Base-by-base conservation (phyloP, 1,140 invertebrate genomes). In the Lutraria rhynchaena region DNA sequence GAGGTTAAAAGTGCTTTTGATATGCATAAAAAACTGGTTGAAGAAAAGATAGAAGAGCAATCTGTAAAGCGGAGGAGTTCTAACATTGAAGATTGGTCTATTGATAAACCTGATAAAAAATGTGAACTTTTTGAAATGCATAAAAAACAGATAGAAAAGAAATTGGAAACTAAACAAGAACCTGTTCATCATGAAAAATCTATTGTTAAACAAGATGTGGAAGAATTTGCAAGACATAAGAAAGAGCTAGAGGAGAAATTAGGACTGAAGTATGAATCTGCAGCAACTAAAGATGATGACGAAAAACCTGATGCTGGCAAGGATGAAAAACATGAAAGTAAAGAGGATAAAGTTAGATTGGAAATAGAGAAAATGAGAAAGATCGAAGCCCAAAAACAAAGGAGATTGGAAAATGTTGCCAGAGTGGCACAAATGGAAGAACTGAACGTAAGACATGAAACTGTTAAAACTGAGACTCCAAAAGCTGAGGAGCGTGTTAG, bases 161-260 rank as follows among this genome's bases (percentile, higher is more conserved):
- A 49, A 67, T 31, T 67, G 19, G 63, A 67, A 44, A n/a, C 19
- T 0, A 67, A 67, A 49, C 63, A 29, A 13, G 63, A 67, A 15
- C 41, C 37, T 29, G 3, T 67, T 17, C 33, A 37, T 63, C 7
- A 49, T 22, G 63, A 67, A 3, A 67, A 67, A 49, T 19, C 41
- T 5, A 24, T 67, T 27, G 63, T 46, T 17, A 67, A 67, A 49
- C 69, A 71, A 67, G 63, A 67, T 35, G 63, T 57, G 24, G 24
- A 81, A 51, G 41, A 33, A 24, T 22, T 71, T 53, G 49, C 22
- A 80, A 70, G 33, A 7, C 55, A 70, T 35, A 80, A 49, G 27
- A 49, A 49, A 35, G n/a, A 46, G 71, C 51, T 58, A 49, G 46
- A 73, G 55, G 27, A 51, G 19, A 65, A 73, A 63, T 46, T 67